Conservation (phyloP, 2,113 vertebrate species). For the Thamnaconus septentrionalis region DNA sequence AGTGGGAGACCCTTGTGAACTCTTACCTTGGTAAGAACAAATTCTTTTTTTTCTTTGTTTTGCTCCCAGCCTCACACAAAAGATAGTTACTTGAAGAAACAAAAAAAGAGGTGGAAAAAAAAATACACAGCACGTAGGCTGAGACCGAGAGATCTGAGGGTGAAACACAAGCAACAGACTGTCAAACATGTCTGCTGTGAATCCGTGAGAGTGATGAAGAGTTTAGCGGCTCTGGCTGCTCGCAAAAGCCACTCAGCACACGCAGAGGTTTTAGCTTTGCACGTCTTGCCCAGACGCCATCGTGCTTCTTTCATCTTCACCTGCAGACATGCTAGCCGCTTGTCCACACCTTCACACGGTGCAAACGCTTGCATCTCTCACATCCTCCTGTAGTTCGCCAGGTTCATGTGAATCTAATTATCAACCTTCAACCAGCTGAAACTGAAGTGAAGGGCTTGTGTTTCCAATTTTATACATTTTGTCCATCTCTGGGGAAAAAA, state of each 20-base stretch:
- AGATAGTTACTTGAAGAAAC: conserved; percentile 26
- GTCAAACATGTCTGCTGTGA: conserved; percentile 18
- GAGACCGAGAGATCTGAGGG: conserved; percentile 29
- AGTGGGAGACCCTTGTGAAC: conserved; percentile 28
- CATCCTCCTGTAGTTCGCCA: no score
- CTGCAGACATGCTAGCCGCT: background rate
- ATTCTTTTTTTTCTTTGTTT: background rate
- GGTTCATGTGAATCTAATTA: no score
- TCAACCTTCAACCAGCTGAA: no score
- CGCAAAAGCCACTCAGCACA: no score
- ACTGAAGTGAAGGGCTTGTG: no score
- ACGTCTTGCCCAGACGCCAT: no score
- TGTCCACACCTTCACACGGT: background rate
- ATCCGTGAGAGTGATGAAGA: conserved; percentile 20
- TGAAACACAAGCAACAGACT: conserved; percentile 9
- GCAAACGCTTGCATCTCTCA: background rate
- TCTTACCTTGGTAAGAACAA: conserved; percentile 17
- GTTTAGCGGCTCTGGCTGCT: conserved; percentile 1
- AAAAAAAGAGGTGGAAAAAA: no score
- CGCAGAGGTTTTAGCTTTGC: no score
- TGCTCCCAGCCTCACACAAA: conserved; percentile 19
- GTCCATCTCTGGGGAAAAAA: no score
- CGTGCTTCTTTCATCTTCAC: no score
- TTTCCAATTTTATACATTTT: no score
- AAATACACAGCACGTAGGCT: conserved; percentile 1